Base-by-base conservation (phyloP, 2,113 vertebrate genomes). In the Poeciliopsis retropinna region DNA sequence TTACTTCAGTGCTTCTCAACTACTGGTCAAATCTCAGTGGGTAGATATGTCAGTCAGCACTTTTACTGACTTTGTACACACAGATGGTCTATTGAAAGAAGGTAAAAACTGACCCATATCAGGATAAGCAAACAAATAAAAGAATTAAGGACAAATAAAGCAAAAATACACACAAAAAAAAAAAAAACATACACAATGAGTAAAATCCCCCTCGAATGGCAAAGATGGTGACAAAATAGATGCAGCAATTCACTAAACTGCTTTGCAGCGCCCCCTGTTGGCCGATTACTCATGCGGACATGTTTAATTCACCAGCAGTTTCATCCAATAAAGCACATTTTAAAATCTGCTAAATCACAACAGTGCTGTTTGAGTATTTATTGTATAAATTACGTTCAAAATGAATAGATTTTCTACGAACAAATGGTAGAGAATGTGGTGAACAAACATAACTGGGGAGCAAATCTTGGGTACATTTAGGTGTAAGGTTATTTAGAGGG, bases 211-310 rank as follows among this genome's bases (percentile, higher is more conserved):
- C 1, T 9, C 22, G 25, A 6, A 25, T 54, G 7, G 3, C 22
- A 54, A 54, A n/a, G 51, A 25, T 54, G 17, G 19, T 37, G 19
- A 0, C 19, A 8, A 54, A 44, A 44, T 44, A 19, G 64, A 70
- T 32, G 61, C 39, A 71, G 47, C 7, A 11, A 12, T 14, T 31
- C 25, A 29, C 22, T 78, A 22, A 29, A 51, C 73, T 76, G 82
- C 79, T 76, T 66, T 39, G 70, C 75, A 89, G 88, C 82, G 1
- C 88, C 89, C 85, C 89, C 87, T 90, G 74, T 90, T 84, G 88
- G 83, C 57, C 0, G 8, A 25, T 14, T 22, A 3, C 19, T 12
- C 62, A 63, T 15, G 47, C 57, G 71, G 67, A 78, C 22, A 10
- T 15, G 5, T 41, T 60, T 19, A 17, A 28, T 22, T 39, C 4